A percentile compares a stretch with the other conserved stretches of the same genome.
Evolutionary conservation across 2,888 invertebrate genomes (phyloP).

Genomic region (Synergus japonicus): DNA sequence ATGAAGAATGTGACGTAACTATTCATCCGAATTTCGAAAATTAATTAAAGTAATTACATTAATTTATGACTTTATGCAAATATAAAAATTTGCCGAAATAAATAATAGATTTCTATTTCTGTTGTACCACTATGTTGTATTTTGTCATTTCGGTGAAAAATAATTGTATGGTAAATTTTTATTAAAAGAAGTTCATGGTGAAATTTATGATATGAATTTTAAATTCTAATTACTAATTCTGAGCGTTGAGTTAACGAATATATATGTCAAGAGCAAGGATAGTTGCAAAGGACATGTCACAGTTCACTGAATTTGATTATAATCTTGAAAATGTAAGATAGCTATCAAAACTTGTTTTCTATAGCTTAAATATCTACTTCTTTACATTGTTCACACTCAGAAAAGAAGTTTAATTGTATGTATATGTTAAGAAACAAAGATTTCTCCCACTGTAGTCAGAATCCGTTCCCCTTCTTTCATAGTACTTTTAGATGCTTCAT

Average conservation of each 20-base stretch:
- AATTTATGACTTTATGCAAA: too few species aligned
- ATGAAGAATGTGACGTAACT: conserved; percentile 59
- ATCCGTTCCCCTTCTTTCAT: neutral
- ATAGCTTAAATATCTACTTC: neutral
- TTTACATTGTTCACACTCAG: neutral
- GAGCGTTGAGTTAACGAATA: neutral
- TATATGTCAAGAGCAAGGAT: conserved; percentile 1
- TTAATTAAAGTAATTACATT: neutral
- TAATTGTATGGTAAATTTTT: too few species aligned
- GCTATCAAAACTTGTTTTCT: neutral
- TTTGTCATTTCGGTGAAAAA: too few species aligned
- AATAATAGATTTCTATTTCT: too few species aligned
- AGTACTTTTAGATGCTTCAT: neutral
- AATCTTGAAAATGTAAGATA: neutral
- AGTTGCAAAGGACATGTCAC: neutral
- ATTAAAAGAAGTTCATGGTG: too few species aligned
- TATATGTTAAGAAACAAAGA: neutral
- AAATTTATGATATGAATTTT: neutral
- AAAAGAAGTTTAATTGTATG: neutral
- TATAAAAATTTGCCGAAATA: too few species aligned
- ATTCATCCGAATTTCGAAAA: neutral
- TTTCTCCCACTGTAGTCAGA: neutral
- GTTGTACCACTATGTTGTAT: too few species aligned
- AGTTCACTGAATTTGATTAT: neutral
- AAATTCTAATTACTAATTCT: neutral